Evolutionary conservation across 2,888 invertebrate genomes (phyloP), one percentile per base, ranked within the genome.

Genomic region (Lycophotia porphyrea): DNA sequence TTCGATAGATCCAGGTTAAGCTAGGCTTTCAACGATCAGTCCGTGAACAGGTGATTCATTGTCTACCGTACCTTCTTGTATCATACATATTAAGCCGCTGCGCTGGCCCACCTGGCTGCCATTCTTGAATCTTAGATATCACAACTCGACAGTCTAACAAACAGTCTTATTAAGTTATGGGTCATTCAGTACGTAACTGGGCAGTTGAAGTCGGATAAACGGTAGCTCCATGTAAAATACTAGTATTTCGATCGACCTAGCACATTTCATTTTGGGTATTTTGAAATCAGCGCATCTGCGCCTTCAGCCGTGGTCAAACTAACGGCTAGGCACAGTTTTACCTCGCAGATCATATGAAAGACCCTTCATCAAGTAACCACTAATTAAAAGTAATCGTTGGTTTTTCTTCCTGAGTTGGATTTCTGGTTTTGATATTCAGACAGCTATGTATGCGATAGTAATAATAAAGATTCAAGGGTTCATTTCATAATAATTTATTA

Each of bases 401-500:
- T 1, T 61, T 34, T 34, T 34, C 60, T 4, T 27, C 11, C 34
- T 21, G 34, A 34, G 34, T 34, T 60, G 21, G 21, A 21, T 60
- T 27, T 21, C 1, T 5, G 21, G 21, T 34, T 60, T 60, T 52
- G 13, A n/a, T 13, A 13, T n/a, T 21, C 21, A 34, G 34, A 31
- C 31, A 49, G 24, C 24, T 49, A n/a, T n/a, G n/a, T 21, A 60
- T 60, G 21, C 21, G 34, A 61, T 61, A 24, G 2, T 49, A 47
- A 74, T 24, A 49, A 61, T 2, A 21, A 21, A 77, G 7, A 24
- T n/a, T n/a, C n/a, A n/a, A 18, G 21, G 9, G n/a, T 77, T 60
- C 49, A 72, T 78, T 79, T 82, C 65, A 31, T 34, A 84, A 90
- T 88, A 89, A 88, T 90, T 88, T 89, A 89, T 78, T 88, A 82